Conservation (phyloP, 2,888 invertebrate species). For the Taphrorychus bicolor region DNA sequence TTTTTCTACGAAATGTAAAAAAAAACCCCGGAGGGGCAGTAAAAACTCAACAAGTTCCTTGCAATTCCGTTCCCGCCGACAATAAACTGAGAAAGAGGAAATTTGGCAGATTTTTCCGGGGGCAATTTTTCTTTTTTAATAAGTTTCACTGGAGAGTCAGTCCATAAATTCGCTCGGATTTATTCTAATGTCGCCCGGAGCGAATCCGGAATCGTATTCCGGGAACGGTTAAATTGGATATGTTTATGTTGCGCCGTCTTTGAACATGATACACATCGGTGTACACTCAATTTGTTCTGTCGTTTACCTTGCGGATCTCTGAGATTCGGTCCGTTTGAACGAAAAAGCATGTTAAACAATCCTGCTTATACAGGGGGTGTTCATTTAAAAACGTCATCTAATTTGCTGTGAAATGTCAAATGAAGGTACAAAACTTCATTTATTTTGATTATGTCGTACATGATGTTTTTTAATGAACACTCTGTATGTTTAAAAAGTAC, state of each 20-base stretch:
- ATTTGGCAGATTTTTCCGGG: constrained; percentile 13
- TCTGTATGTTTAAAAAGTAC: too few relatives aligned
- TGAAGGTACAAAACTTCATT: too few relatives aligned
- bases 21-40: not conserved
- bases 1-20: not conserved
- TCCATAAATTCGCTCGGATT: constrained; percentile 26
- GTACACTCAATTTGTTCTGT: constrained; percentile 3
- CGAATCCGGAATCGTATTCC: constrained; percentile 26
- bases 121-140: constrained; percentile 28
- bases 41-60: constrained; percentile 24
- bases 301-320: not conserved
- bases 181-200: constrained; percentile 29
- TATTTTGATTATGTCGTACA: too few relatives aligned
- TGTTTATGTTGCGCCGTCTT: constrained; percentile 21
- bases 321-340: not conserved
- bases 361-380: too few relatives aligned
- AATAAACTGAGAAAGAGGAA: constrained; percentile 18
- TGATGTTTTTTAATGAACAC: too few relatives aligned
- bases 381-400: too few relatives aligned
- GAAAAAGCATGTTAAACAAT: not conserved
- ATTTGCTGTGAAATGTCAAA: too few relatives aligned
- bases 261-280: constrained; percentile 16
- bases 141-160: constrained; percentile 22
- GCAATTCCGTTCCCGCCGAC: constrained; percentile 11
- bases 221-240: constrained; percentile 19